Conservation (phyloP, 2,113 vertebrate species). For the Thomomys bottae region DNA sequence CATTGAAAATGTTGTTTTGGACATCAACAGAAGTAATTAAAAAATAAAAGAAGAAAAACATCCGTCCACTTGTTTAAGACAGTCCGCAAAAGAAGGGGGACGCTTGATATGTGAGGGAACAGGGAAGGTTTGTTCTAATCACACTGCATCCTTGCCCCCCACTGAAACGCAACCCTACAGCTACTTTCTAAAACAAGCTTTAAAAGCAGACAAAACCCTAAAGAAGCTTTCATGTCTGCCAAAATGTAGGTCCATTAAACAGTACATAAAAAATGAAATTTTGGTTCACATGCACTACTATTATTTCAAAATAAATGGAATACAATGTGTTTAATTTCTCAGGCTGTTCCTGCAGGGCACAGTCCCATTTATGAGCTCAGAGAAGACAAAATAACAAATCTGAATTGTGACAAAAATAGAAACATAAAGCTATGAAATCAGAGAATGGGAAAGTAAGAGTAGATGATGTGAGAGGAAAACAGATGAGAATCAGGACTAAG, state of each 20-base stretch:
- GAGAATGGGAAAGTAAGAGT: not conserved
- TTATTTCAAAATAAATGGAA: conserved; percentile 76
- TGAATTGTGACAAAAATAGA: conserved; percentile 52
- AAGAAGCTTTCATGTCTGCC: conserved; percentile 66
- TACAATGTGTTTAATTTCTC: conserved; percentile 72
- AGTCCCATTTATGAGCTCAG: conserved; percentile 59
- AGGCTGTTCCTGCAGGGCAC: conserved; percentile 45
- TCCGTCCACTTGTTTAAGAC: conserved; percentile 63
- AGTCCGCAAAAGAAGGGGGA: conserved; percentile 56
- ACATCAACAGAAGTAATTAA: conserved; percentile 77
- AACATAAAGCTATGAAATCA: conserved; percentile 59
- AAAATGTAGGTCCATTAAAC: conserved; percentile 68
- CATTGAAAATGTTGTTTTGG: conserved; percentile 63
- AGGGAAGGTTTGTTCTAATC: conserved; percentile 37
- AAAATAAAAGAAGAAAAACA: conserved; percentile 60
- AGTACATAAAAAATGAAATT: conserved; percentile 71
- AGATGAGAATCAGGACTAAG: not conserved
- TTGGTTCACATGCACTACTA: conserved; percentile 63
- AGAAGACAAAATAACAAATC: conserved; percentile 56
- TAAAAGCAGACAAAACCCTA: conserved; percentile 47
- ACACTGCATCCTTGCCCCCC: conserved; percentile 29
- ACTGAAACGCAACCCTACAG: conserved; percentile 6
- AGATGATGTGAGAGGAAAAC: not conserved
- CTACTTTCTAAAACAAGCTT: conserved; percentile 40
- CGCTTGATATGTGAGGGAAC: conserved; percentile 65